Base-by-base conservation (phyloP, 2,113 vertebrate species). In the Cheirogaleus medius region DNA sequence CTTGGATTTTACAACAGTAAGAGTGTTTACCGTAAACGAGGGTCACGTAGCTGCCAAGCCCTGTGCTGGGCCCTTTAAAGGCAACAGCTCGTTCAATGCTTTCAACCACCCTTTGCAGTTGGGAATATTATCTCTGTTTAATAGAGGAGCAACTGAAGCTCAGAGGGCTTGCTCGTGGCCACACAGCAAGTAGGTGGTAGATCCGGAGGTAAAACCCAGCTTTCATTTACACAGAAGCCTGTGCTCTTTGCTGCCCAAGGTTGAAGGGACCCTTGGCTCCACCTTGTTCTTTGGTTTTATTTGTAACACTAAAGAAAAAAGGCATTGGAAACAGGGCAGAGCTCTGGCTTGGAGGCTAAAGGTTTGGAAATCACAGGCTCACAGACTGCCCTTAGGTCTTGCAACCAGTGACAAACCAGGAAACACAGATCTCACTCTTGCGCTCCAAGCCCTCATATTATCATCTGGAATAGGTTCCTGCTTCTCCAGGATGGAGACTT, bases 1-100 rank as follows among this genome's bases (percentile, higher is more conserved):
- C 89, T 94, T 76, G 44, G n/a, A 56, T 64, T 85, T 87, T 95
- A n/a, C 9, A 87, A 92, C 64, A 83, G 66, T 78, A 74, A 85
- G 60, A 90, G 39, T 37, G 23, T 77, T 96, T 90, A 29, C 25
- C 27, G 8, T 68, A 77, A 90, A 15, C 47, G 71, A 95, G 58
- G 20, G 6, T 21, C n/a, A 9, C 25, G 8, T 0, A 15, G 69
- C n/a, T 78, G 29, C 92, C 89, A 94, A 80, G 21, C 37, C 66
- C 39, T 66, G 13, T 7, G 21, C 3, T 0, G 0, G 49, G 64
- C 34, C 32, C 42, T 87, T 94, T 69, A 58, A 44, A 66, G 29
- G 49, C 32, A 69, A 82, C 2, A 14, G 39, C 21, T 81, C 44
- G 20, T 76, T 83, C 76, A 80, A 37, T 49, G 37, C 66, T 84